Conservation (phyloP, 2,888 invertebrate species). For the Macrosiphum euphorbiae region DNA sequence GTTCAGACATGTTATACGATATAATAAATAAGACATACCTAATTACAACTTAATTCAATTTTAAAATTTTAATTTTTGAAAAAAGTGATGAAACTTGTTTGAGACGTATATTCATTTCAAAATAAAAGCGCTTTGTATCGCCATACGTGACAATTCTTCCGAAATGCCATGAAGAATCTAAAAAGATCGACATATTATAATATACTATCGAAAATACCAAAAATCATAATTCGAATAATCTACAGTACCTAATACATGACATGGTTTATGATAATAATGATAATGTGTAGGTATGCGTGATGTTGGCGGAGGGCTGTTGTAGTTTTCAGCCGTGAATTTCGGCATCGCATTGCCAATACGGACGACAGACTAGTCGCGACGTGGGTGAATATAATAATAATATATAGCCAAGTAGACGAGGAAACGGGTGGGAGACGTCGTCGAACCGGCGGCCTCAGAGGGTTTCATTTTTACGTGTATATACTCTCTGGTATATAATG, state of each 20-base stretch:
- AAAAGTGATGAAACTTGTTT: background rate
- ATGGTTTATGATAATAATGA: background rate
- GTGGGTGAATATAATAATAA: background rate
- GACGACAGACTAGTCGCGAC: background rate
- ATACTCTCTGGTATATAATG: background rate
- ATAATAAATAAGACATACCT: background rate
- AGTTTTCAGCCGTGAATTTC: background rate
- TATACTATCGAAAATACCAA: background rate
- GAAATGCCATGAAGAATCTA: background rate
- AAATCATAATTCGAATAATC: background rate
- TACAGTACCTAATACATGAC: background rate
- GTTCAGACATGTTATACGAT: background rate
- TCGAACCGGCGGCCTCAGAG: background rate
- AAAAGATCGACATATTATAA: background rate
- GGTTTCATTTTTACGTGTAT: background rate
- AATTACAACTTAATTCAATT: background rate
- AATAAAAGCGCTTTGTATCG: background rate
- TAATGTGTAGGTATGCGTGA: background rate
- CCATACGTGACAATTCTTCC: background rate
- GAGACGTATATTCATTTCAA: background rate
- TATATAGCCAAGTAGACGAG: background rate
- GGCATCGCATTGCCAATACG: background rate
- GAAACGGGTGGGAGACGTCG: background rate
- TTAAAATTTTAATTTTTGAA: background rate
- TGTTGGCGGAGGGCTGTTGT: background rate